These are phyloP conservation scores for Gymnosoma rotundatum DNA, from an alignment of 2,888 invertebrate species.

Conservation along the genomic window DNA sequence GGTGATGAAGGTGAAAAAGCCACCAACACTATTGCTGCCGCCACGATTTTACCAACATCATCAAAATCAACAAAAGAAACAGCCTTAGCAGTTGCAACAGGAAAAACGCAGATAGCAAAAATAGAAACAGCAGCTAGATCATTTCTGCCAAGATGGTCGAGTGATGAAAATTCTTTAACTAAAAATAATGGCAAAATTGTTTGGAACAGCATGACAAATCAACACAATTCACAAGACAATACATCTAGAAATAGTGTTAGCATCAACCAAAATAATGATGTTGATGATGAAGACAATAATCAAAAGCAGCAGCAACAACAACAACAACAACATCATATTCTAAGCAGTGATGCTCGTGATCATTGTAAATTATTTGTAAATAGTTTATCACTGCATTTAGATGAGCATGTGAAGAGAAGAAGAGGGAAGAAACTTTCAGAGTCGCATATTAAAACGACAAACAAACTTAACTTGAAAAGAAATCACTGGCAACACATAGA, in stretches of 20 bases:
- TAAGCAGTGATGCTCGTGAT: constrained; percentile 47
- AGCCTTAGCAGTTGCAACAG: constrained; percentile 37
- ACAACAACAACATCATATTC: constrained; percentile 16
- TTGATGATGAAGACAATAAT: constrained; percentile 34
- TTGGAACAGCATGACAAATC: constrained; percentile 73
- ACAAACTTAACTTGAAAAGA: constrained; percentile 42
- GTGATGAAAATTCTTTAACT: constrained; percentile 66
- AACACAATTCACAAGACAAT: constrained; percentile 67
- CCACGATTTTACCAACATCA: constrained; percentile 28
- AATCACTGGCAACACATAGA: constrained; percentile 24
- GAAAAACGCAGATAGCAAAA: constrained; percentile 21
- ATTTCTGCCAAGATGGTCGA: constrained; percentile 59
- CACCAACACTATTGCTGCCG: constrained; percentile 37
- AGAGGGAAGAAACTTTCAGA: constrained; percentile 39
- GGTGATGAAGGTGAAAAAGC: constrained; percentile 69
- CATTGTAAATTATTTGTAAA: constrained; percentile 68
- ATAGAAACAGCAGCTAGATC: constrained; percentile 56
- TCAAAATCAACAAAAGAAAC: constrained; percentile 39
- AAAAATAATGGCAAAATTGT: constrained; percentile 61
- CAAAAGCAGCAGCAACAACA: constrained; percentile 8
- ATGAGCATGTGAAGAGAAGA: constrained; percentile 36
- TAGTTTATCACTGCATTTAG: constrained; percentile 63
- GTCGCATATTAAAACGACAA: constrained; percentile 29
- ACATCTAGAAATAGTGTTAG: constrained; percentile 65
- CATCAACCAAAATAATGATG: constrained; percentile 49